Conservation (phyloP, 2,113 vertebrate species). For the Sula dactylatra region DNA sequence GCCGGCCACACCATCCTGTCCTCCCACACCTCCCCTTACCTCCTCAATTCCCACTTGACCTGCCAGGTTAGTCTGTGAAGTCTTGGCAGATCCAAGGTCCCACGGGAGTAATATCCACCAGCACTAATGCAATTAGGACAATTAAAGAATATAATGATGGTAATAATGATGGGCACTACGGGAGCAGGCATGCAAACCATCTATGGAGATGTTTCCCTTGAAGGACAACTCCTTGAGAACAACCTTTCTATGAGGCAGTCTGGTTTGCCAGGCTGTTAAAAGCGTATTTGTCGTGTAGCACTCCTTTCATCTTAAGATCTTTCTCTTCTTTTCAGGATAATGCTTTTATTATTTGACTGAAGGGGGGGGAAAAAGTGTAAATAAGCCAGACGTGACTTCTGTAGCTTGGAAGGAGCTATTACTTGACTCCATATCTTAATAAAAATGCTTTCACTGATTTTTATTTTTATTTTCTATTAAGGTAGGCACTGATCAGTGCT, state of each 20-base stretch:
- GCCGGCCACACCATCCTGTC: background rate
- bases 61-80: background rate
- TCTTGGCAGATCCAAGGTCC: background rate
- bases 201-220: background rate
- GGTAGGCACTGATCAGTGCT: background rate
- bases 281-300: background rate
- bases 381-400: background rate
- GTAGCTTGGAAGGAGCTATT: background rate
- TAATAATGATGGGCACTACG: background rate
- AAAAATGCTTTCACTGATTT: conserved; percentile 21
- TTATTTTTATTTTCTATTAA: background rate
- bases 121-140: background rate
- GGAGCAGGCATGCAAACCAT: background rate
- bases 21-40: background rate
- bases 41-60: background rate
- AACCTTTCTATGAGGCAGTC: background rate
- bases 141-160: background rate
- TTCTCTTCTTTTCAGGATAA: background rate
- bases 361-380: background rate
- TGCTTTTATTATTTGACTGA: background rate
- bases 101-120: background rate
- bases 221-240: background rate
- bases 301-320: background rate
- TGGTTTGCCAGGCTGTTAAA: background rate
- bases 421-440: background rate